phyloP scores from a whole-genome alignment of 2,797 vertebrate genomes.

The Coreius guichenoti region DNA sequence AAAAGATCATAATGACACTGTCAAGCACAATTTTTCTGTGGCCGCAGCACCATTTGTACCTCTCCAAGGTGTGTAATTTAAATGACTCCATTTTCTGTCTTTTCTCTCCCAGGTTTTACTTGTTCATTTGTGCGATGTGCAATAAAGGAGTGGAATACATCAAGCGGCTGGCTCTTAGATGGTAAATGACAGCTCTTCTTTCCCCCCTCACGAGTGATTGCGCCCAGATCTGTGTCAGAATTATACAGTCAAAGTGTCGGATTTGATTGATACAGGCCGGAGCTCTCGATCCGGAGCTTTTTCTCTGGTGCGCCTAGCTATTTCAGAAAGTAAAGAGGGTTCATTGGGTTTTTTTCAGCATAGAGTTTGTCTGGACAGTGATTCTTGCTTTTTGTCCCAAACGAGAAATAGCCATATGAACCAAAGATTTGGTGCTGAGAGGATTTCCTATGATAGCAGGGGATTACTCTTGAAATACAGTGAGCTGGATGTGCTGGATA shows the following conservation, averaged over 20 bases:
- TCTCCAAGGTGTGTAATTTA: constrained; percentile 29
- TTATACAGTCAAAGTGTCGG: constrained; percentile 29
- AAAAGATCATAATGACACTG: constrained; percentile 38
- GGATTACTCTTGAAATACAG: constrained; percentile 44
- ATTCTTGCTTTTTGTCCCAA: constrained; percentile 22
- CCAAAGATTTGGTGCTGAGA: constrained; percentile 36
- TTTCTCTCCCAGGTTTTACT: constrained; percentile 84
- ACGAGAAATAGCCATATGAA: constrained; percentile 29
- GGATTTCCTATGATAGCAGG: constrained; percentile 32
- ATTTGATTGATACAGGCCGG: constrained; percentile 21
- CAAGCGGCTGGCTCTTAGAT: constrained; percentile 89
- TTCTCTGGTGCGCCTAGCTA: not conserved
- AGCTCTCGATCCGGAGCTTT: not conserved
- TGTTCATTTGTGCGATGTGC: constrained; percentile 93
- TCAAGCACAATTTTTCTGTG: constrained; percentile 23
- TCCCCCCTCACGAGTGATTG: not conserved
- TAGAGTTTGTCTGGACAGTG: constrained; percentile 1
- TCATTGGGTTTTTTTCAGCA: not conserved
- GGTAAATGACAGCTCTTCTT: constrained; percentile 73
- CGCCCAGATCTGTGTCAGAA: constrained; percentile 1
- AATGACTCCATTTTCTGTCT: constrained; percentile 41
- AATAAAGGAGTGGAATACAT: constrained; percentile 93
- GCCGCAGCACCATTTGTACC: constrained; percentile 7
- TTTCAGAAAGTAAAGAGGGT: constrained; percentile 11
- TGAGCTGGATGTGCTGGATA: constrained; percentile 44